Conservation (phyloP, 1,140 invertebrate genomes). For the Dolichoris vasculosae region DNA sequence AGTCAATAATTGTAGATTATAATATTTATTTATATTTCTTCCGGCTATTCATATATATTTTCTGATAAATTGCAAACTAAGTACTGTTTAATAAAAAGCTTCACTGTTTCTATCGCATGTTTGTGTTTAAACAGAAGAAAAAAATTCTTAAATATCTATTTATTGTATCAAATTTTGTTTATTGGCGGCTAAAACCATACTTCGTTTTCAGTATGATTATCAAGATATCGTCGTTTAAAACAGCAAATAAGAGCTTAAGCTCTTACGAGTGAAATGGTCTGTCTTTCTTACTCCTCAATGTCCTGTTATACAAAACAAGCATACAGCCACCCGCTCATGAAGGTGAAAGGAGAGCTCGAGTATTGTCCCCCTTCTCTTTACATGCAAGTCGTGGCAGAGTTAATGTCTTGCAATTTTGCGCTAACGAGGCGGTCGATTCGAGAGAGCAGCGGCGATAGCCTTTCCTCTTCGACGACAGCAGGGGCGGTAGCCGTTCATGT, state of each 20-base stretch:
- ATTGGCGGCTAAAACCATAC: background rate
- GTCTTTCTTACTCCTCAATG: background rate
- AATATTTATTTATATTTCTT: no score
- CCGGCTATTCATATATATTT: no score
- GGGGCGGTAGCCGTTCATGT: conserved; percentile 59
- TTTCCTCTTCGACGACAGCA: conserved; percentile 52
- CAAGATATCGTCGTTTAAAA: conserved; percentile 35
- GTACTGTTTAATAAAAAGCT: no score
- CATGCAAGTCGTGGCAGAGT: background rate
- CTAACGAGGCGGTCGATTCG: conserved; percentile 48
- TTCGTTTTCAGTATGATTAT: background rate
- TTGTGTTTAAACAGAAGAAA: background rate
- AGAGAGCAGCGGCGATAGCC: conserved; percentile 50
- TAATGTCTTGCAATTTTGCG: conserved; percentile 51
- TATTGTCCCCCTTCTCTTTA: background rate
- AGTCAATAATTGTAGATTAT: no score
- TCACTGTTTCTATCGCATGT: no score
- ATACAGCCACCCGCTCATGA: background rate
- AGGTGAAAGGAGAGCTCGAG: background rate
- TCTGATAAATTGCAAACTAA: no score
- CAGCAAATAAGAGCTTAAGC: background rate
- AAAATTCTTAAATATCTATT: background rate
- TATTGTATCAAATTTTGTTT: conserved; percentile 30
- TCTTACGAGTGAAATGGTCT: background rate
- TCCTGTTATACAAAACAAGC: background rate